Evolutionary conservation across 2,888 invertebrate species (phyloP).

Genomic region (Tenthredo livida): DNA sequence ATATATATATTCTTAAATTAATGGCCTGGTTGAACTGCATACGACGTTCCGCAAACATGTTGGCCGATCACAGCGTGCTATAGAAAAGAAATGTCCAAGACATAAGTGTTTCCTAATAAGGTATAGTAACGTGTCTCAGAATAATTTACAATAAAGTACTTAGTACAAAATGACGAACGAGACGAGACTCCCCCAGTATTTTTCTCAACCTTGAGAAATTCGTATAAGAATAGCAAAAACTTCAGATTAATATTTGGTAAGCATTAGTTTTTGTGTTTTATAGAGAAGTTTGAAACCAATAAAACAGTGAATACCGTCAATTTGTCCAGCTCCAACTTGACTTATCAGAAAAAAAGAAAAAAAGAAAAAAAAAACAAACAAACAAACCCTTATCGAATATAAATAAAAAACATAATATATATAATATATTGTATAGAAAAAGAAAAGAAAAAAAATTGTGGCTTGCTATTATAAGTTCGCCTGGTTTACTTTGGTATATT

Average conservation of each 20-base stretch:
- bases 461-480: conserved; percentile 6
- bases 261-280: background rate
- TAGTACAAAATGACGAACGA: conserved; percentile 31
- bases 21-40: conserved; percentile 37
- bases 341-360: background rate
- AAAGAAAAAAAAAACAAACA: background rate
- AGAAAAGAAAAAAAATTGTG: background rate
- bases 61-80: conserved; percentile 51
- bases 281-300: background rate
- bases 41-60: conserved; percentile 38
- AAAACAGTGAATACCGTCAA: background rate
- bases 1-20: conserved; percentile 39
- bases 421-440: conserved; percentile 28
- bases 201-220: background rate
- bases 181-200: background rate
- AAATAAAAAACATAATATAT: conserved; percentile 7
- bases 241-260: conserved; percentile 18
- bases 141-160: conserved; percentile 31
- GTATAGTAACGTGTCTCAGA: background rate
- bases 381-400: conserved; percentile 4
- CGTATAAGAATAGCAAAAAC: background rate
- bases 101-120: conserved; percentile 36
- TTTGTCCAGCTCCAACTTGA: background rate
- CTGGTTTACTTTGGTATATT: conserved; percentile 44
- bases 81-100: conserved; percentile 15